These are phyloP conservation scores for Dryadula phaetusa DNA, from an alignment of 2,888 invertebrate genomes.

Conservation along the genomic window DNA sequence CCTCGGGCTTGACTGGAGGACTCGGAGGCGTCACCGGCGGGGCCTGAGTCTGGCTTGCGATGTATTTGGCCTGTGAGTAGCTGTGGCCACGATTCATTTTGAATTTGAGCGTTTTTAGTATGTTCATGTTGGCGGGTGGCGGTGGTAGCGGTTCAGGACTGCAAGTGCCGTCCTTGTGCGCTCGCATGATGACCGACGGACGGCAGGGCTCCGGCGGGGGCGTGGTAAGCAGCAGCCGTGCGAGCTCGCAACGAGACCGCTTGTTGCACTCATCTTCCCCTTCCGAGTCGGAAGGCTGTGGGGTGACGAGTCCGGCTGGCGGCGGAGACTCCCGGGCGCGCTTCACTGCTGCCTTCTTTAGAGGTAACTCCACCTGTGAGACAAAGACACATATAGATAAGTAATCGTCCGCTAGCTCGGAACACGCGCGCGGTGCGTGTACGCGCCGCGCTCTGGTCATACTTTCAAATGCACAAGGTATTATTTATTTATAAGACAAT, in stretches of 20 bases:
- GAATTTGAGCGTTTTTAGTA: conserved; percentile 88
- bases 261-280: conserved; percentile 85
- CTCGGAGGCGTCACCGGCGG: conserved; percentile 48
- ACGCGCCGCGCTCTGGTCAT: conserved; percentile 62
- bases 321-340: conserved; percentile 66
- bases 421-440: conserved; percentile 77
- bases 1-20: conserved; percentile 53
- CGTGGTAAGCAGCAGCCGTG: conserved; percentile 80
- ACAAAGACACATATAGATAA: conserved; percentile 74
- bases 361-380: conserved; percentile 74
- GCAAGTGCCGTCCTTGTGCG: conserved; percentile 92
- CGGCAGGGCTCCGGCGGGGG: conserved; percentile 83
- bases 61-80: conserved; percentile 85
- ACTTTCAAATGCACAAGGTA: conserved; percentile 76
- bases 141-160: conserved; percentile 74
- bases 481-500: conserved; percentile 43
- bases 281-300: conserved; percentile 94
- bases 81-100: conserved; percentile 88
- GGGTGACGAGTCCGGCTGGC: conserved; percentile 86
- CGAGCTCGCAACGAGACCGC: conserved; percentile 79
- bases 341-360: conserved; percentile 73
- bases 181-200: conserved; percentile 93
- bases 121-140: conserved; percentile 80
- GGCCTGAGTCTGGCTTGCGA: conserved; percentile 71
- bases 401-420: conserved; percentile 71